These are phyloP conservation scores for Probaryconus sp. DNA, from an alignment of 1,140 invertebrate species.

Conservation along the genomic window DNA sequence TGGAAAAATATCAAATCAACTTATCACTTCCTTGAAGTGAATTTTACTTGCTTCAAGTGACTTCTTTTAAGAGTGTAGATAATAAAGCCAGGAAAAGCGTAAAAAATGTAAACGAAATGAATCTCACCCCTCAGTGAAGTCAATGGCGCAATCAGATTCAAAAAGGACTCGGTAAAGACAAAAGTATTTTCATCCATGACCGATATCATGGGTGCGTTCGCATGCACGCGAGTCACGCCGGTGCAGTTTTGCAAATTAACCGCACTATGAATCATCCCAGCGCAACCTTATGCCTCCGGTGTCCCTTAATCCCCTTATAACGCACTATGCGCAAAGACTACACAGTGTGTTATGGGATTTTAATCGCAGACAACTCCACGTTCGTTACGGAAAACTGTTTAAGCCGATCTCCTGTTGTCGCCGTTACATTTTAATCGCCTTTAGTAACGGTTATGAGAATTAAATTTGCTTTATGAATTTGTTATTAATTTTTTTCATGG, in stretches of 20 bases:
- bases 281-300: conserved; percentile 50
- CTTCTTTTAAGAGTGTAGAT: too few species aligned
- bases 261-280: conserved; percentile 64
- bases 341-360: conserved; percentile 65
- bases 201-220: conserved; percentile 31
- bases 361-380: conserved; percentile 62
- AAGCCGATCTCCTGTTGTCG: conserved; percentile 18
- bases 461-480: not conserved
- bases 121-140: conserved; percentile 31
- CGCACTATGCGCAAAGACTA: conserved; percentile 58
- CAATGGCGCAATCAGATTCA: conserved; percentile 50
- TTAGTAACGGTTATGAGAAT: conserved; percentile 2
- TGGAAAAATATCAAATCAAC: too few species aligned
- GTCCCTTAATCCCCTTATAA: conserved; percentile 60
- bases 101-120: conserved; percentile 12
- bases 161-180: conserved; percentile 45
- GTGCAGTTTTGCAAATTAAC: conserved; percentile 64
- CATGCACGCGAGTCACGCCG: conserved; percentile 41
- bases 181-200: conserved; percentile 56
- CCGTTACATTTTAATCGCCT: conserved; percentile 30
- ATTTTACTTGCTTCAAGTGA: too few species aligned
- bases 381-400: conserved; percentile 49
- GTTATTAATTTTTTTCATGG: not conserved
- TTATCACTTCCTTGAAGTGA: too few species aligned
- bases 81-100: conserved; percentile 6